Base-by-base conservation (phyloP, 2,888 invertebrate genomes). In the Melanostoma mellinum region DNA sequence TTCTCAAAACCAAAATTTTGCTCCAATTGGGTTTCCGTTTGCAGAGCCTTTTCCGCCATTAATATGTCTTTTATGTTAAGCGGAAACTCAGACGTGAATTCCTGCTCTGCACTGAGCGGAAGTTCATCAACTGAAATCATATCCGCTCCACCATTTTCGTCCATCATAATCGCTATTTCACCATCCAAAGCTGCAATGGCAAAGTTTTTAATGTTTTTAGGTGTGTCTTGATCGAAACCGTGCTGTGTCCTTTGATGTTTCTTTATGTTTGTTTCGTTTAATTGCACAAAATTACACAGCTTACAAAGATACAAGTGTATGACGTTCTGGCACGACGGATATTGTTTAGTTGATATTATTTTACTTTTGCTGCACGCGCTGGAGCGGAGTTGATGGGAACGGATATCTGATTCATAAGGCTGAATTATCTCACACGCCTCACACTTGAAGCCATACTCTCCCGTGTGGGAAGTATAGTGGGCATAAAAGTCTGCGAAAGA, bases 181-280 rank as follows among this genome's bases (percentile, higher is more conserved):
- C 4, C 76, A 20, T 86, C 86, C 3, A 87, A 81, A 0, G 86
- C 86, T 2, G 86, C 86, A n/a, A 88, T 82, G 56, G 87, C 86
- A 72, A 81, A 86, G 68, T 85, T 86, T 10, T 82, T 60, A 0
- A 88, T 82, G 36, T 82, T 73, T 4, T 52, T 32, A 0, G 56
- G 4, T 35, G 84, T 50, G 36, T 86, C 80, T 20, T 76, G 69
- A 4, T 60, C 53, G 8, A 63, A 63, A 4, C 60, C 60, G 35
- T 88, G 88, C 42, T 88, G 87, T 6, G 87, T 87, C 2, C 86
- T 82, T n/a, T 87, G 80, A 58, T 88, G 88, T 46, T 87, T 88
- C 33, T 85, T 75, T 30, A 87, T 65, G 73, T 88, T 88, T 2
- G 87, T 87, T 58, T 87, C 87, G 68, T 88, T 88, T 0, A 88